Conservation (phyloP, 2,797 vertebrate genomes). For the Cossypha niveicapilla region DNA sequence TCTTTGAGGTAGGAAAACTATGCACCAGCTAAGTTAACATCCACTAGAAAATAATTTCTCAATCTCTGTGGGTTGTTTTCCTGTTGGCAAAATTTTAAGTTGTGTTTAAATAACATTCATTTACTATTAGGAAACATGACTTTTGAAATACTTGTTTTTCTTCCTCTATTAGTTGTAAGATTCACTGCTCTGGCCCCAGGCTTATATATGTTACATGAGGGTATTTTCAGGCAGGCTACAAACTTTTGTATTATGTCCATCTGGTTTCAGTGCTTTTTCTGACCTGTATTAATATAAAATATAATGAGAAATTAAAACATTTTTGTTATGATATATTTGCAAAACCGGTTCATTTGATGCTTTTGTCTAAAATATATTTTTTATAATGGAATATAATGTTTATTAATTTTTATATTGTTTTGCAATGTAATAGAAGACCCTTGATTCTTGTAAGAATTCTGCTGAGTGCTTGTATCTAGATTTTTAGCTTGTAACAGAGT, state of each 20-base stretch:
- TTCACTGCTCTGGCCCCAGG: neutral
- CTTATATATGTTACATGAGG: neutral
- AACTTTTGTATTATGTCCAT: neutral
- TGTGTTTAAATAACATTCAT: neutral
- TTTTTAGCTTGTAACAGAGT: neutral
- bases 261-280: neutral
- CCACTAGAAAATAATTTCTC: neutral
- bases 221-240: neutral
- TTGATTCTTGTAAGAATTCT: neutral
- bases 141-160: neutral
- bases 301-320: neutral
- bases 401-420: neutral
- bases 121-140: neutral
- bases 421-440: neutral
- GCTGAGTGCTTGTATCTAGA: neutral
- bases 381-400: neutral
- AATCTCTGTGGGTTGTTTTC: neutral
- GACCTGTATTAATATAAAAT: neutral
- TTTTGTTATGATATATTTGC: neutral
- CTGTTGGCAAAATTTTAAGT: neutral
- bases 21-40: neutral
- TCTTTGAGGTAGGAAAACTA: constrained; percentile 78
- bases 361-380: neutral
- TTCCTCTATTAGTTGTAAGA: neutral
- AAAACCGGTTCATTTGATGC: neutral